Base-by-base conservation (phyloP, 2,113 vertebrate genomes). In the Urocynchramus pylzowi region DNA sequence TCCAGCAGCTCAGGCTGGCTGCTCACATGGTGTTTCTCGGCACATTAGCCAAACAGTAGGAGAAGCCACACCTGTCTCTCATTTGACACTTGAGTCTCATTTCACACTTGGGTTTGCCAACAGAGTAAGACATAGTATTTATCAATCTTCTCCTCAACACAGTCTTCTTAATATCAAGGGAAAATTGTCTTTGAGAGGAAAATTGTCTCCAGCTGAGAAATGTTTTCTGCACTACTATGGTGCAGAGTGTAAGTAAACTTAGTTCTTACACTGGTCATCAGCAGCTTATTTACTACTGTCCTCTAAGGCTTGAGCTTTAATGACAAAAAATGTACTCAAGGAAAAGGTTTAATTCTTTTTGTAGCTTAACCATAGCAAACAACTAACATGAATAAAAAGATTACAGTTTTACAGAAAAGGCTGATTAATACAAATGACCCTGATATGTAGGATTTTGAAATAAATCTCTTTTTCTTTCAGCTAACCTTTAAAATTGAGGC, bases 131-230 rank as follows among this genome's bases (percentile, higher is more conserved):
- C 90, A 77, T 57, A 41, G 39, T 49, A 80, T 63, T 86, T 87
- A 83, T 63, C 24, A 74, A 83, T 39, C 10, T 70, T 85, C 37
- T 76, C 26, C 35, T 87, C 63, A 73, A 23, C 30, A n/a, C 21
- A 28, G 17, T 37, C 22, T 12, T 91, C 53, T 63, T 37, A 71
- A 60, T 60, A 53, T 70, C 35, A 73, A 44, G 59, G 59, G 42
- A 70, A 97, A 86, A 69, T 85, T 95, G 84, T 79, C 74, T 87
- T 89, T 82, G 47, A 96, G 96, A 97, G 96, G 96, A 97, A 85
- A 97, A 89, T 93, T 96, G 71, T 95, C 78, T 95, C 87, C 95
- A 97, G 97, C 89, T 97, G 96, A 97, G 91, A 53, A 85, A 77
- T 45, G 47, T 52, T 97, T 97, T 95, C 84, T 96, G 70, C 56